These are phyloP conservation scores for Numida meleagris DNA, from an alignment of 2,113 vertebrate genomes.

Conservation along the genomic window DNA sequence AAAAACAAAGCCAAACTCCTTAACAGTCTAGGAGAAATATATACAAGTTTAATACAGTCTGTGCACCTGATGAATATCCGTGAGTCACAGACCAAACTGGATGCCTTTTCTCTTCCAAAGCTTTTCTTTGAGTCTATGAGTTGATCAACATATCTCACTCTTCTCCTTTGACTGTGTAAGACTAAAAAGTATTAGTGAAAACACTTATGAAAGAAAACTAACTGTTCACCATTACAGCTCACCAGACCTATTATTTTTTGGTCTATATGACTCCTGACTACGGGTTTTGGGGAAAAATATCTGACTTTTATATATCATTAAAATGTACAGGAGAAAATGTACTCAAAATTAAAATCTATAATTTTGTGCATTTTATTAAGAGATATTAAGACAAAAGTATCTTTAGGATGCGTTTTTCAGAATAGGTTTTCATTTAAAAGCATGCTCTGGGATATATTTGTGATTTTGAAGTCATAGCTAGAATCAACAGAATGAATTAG, in stretches of 20 bases:
- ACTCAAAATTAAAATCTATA: background rate
- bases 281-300: background rate
- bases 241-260: background rate
- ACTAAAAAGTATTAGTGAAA: background rate
- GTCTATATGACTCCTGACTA: background rate
- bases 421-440: background rate
- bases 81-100: background rate
- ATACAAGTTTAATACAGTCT: background rate
- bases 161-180: background rate
- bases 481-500: background rate
- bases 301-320: background rate
- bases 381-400: background rate
- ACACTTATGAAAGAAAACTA: background rate
- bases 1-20: background rate
- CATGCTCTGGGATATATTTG: background rate
- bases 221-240: background rate
- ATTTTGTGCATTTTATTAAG: background rate
- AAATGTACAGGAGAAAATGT: background rate
- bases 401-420: background rate
- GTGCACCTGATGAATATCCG: background rate
- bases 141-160: background rate
- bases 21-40: background rate
- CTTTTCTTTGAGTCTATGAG: background rate
- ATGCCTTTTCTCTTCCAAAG: background rate
- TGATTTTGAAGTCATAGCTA: conserved; percentile 10